Evolutionary conservation across 2,797 vertebrate species (phyloP).

Genomic region (Phrynocephalus guinanensis): DNA sequence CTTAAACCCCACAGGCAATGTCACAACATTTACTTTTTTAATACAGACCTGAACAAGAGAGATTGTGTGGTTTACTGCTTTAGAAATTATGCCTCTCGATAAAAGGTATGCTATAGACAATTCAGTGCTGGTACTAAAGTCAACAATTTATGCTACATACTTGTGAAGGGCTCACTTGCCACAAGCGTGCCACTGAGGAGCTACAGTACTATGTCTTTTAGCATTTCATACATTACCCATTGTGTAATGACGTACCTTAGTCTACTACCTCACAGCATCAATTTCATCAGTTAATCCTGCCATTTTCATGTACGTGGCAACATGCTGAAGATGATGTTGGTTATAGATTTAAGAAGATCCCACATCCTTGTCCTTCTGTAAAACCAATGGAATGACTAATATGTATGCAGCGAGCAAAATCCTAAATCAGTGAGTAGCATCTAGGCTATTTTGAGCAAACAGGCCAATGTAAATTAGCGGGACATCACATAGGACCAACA

Average conservation of each 20-base stretch:
- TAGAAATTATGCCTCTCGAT: background rate
- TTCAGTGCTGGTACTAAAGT: background rate
- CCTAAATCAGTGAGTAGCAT: too few relatives aligned
- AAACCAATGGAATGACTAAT: too few relatives aligned
- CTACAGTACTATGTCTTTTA: background rate
- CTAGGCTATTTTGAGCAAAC: too few relatives aligned
- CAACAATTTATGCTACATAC: too few relatives aligned
- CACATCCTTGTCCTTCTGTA: background rate
- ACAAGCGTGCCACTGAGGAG: background rate
- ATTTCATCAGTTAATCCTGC: too few relatives aligned
- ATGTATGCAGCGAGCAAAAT: too few relatives aligned
- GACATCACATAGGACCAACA: too few relatives aligned
- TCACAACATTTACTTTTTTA: background rate
- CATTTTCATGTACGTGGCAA: too few relatives aligned
- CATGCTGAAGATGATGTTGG: background rate
- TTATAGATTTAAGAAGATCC: background rate
- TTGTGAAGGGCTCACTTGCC: too few relatives aligned
- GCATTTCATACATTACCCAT: background rate
- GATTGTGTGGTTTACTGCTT: background rate
- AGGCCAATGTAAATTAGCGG: too few relatives aligned
- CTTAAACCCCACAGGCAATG: fast-evolving
- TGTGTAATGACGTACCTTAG: too few relatives aligned
- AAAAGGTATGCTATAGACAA: background rate
- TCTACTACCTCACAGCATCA: too few relatives aligned
- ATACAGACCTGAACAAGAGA: background rate